Base-by-base conservation (phyloP, 2,797 vertebrate genomes). In the Gymnopithys bicolor region DNA sequence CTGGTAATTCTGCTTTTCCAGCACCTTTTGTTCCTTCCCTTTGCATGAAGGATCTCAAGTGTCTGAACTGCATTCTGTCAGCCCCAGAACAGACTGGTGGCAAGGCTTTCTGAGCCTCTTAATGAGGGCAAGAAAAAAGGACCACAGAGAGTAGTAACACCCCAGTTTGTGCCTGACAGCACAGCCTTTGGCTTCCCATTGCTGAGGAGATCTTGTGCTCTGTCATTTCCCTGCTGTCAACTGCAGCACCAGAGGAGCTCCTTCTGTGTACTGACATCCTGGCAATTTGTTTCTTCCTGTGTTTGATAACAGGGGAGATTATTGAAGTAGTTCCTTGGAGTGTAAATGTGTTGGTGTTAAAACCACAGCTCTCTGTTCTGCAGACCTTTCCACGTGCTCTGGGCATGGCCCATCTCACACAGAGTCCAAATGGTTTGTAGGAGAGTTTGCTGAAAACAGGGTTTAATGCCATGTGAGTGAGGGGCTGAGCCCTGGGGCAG, bases 181-280 rank as follows among this genome's bases (percentile, higher is more conserved):
- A 14, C 49, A 43, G 10, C 1, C 0, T 82, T 67, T 0, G 10
- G 17, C 56, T 62, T 60, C 37, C 4, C 0, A 1, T 11, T 45
- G 80, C 90, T 60, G 68, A 13, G 43, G 80, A 41, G 89, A 32
- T 45, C 76, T 32, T 32, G n/a, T 35, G 86, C 84, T 84, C 78
- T 73, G 70, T 35, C 25, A 6, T 30, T 55, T 39, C 81, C 73
- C 49, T 41, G 45, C 62, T 58, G 60, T 13, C 55, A 67, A 1
- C 58, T 35, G 59, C 69, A 76, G 84, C 43, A 11, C 33, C 55
- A 5, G 63, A 83, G 68, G 6, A 83, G 71, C 87, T 91, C 39
- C 0, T 30, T 30, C 75, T 77, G 23, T 4, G 4, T 37, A 2
- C 71, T 78, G 93, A 32, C 25, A 4, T 9, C 23, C 23, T 4